These are phyloP conservation scores for Oostethus manadensis DNA, from an alignment of 2,113 vertebrate genomes.

Conservation along the genomic window DNA sequence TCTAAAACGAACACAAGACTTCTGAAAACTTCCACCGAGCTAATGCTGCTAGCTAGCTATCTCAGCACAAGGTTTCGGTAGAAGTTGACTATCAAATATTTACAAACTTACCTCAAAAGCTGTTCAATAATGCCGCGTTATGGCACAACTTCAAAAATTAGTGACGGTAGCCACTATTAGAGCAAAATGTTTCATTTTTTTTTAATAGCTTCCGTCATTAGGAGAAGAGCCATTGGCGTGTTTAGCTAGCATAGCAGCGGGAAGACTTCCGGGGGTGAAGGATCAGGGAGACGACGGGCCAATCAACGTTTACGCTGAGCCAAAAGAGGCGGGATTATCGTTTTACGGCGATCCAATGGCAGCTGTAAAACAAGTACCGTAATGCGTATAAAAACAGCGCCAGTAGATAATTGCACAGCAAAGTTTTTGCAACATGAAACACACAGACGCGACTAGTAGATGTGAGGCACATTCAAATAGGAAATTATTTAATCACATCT, in stretches of 20 bases:
- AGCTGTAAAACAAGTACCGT: background rate
- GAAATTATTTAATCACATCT: background rate
- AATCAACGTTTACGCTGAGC: background rate
- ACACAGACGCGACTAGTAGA: background rate
- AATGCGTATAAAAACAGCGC: background rate
- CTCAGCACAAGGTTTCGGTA: slow-evolving; percentile 7
- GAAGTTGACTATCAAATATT: background rate
- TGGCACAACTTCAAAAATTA: background rate
- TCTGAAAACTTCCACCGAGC: background rate
- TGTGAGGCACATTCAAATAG: background rate
- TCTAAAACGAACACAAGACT: no score
- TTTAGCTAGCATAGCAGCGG: background rate
- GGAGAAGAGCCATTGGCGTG: background rate
- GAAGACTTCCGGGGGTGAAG: no score
- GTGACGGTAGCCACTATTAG: background rate
- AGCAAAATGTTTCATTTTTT: background rate
- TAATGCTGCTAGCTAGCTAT: slow-evolving; percentile 1
- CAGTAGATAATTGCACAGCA: background rate
- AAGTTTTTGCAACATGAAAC: no score
- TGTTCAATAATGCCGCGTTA: background rate
- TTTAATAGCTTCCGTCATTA: no score
- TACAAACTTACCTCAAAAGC: slow-evolving; percentile 18
- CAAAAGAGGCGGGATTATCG: background rate
- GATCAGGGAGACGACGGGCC: background rate
- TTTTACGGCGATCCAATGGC: background rate